Percentiles rank a stretch among this genome's conserved stretches.
Conservation (phyloP, 2,113 vertebrate species). For the Nasalis larvatus region DNA sequence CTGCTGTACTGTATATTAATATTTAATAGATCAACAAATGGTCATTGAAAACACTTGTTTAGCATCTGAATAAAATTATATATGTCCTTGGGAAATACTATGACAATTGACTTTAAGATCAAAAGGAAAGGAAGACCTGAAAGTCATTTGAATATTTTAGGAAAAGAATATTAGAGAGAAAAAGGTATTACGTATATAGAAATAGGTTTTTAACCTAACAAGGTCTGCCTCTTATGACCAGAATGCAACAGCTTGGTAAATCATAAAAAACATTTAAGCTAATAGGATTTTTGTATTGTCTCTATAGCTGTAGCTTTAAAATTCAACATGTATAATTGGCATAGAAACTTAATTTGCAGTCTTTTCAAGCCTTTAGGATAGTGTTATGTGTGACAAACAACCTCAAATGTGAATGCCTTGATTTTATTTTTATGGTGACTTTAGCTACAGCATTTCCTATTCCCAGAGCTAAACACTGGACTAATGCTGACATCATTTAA, state of each 20-base stretch:
- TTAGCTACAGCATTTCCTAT: constrained; percentile 75
- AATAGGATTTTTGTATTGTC: constrained; percentile 48
- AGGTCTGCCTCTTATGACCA: constrained; percentile 29
- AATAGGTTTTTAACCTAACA: constrained; percentile 50
- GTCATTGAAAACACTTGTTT: constrained; percentile 69
- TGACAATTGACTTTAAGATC: constrained; percentile 77
- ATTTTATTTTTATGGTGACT: constrained; percentile 61
- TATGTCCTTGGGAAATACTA: constrained; percentile 42
- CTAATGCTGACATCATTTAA: constrained; percentile 67
- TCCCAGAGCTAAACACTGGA: constrained; percentile 86
- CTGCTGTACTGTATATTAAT: constrained; percentile 68
- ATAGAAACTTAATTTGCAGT: constrained; percentile 56
- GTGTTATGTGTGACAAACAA: constrained; percentile 58
- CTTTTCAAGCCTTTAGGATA: constrained; percentile 61
- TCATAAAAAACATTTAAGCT: constrained; percentile 39
- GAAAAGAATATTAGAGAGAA: constrained; percentile 54
- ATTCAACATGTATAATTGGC: constrained; percentile 25
- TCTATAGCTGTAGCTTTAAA: constrained; percentile 63
- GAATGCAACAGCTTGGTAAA: constrained; percentile 56
- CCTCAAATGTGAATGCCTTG: constrained; percentile 84
- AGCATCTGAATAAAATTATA: constrained; percentile 71
- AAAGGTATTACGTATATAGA: constrained; percentile 27
- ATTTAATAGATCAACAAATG: constrained; percentile 66
- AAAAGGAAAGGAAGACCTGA: constrained; percentile 71
- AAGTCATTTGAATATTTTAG: constrained; percentile 67